A percentile compares a stretch with the other conserved stretches of the same genome.
phyloP scores from a whole-genome alignment of 2,888 invertebrate genomes.

The Escarpia spicata region DNA sequence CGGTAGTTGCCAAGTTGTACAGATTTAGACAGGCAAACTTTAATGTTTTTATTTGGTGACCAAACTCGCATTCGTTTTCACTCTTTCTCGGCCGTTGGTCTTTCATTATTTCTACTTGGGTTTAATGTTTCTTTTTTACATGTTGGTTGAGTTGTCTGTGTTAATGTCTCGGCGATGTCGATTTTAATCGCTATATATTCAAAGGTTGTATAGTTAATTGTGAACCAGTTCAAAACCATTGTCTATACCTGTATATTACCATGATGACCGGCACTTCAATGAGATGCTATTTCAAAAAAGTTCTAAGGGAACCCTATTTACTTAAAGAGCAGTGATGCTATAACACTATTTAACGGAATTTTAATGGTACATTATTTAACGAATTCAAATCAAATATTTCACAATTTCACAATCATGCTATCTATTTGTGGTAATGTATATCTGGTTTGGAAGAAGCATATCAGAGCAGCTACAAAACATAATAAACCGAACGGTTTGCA shows the following conservation, averaged over 20 bases:
- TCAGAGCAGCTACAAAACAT: too few relatives aligned
- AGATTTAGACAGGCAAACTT: not conserved
- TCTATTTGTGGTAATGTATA: not conserved
- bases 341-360: not conserved
- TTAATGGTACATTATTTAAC: not conserved
- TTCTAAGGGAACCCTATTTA: not conserved
- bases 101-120: constrained; percentile 7
- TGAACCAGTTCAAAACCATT: not conserved
- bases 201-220: not conserved
- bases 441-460: too few relatives aligned
- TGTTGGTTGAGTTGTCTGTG: not conserved
- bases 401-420: not conserved
- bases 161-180: not conserved
- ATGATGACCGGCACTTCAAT: not conserved
- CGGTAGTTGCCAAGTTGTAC: not conserved
- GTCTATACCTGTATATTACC: too few relatives aligned
- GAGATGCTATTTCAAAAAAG: not conserved
- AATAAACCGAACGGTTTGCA: too few relatives aligned
- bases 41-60: not conserved
- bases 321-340: not conserved
- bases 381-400: not conserved
- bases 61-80: not conserved
- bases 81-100: not conserved
- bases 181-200: not conserved
- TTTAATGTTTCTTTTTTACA: not conserved